phyloP scores from a whole-genome alignment of 1,140 invertebrate genomes.

The Tyrophagus putrescentiae region DNA sequence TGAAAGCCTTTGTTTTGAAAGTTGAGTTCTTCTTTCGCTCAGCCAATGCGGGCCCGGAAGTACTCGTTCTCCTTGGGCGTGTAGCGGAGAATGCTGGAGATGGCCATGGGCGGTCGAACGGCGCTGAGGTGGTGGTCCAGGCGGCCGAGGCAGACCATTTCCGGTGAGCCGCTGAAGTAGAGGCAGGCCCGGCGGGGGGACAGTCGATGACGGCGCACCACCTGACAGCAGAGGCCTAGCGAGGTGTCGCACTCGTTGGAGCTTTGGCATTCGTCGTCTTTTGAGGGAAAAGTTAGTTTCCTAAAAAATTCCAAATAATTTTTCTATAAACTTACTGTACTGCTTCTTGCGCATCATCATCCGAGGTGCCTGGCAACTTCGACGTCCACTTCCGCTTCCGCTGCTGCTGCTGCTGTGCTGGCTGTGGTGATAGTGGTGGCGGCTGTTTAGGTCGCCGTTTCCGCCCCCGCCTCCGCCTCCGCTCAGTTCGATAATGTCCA shows the following conservation, averaged over 20 bases:
- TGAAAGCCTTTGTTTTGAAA: too few relatives aligned
- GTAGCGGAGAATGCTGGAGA: background rate
- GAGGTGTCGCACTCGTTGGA: constrained; percentile 70
- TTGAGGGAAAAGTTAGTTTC: background rate
- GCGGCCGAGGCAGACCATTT: constrained; percentile 70
- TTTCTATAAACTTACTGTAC: constrained; percentile 44
- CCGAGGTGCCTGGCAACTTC: constrained; percentile 49
- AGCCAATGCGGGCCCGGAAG: constrained; percentile 6
- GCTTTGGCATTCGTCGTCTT: constrained; percentile 62
- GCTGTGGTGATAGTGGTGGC: constrained; percentile 45
- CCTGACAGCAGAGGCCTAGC: constrained; percentile 67
- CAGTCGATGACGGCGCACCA: constrained; percentile 66
- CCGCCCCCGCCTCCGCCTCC: constrained; percentile 53
- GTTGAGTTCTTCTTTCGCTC: background rate
- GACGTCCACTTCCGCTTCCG: too few relatives aligned
- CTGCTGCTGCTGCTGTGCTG: too few relatives aligned
- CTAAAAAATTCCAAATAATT: constrained; percentile 3
- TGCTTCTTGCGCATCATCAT: constrained; percentile 47
- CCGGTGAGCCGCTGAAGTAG: constrained; percentile 74
- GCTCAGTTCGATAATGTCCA: too few relatives aligned
- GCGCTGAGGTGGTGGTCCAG: constrained; percentile 60
- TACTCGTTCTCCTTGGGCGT: constrained; percentile 4
- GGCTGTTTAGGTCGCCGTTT: constrained; percentile 56
- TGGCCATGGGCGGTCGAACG: constrained; percentile 1
- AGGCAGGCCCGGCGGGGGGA: constrained; percentile 66